A percentile compares a stretch with the other conserved stretches of the same genome.
These are phyloP conservation scores for Papilio aristodemus DNA, from an alignment of 1,140 invertebrate genomes.

Conservation along the genomic window DNA sequence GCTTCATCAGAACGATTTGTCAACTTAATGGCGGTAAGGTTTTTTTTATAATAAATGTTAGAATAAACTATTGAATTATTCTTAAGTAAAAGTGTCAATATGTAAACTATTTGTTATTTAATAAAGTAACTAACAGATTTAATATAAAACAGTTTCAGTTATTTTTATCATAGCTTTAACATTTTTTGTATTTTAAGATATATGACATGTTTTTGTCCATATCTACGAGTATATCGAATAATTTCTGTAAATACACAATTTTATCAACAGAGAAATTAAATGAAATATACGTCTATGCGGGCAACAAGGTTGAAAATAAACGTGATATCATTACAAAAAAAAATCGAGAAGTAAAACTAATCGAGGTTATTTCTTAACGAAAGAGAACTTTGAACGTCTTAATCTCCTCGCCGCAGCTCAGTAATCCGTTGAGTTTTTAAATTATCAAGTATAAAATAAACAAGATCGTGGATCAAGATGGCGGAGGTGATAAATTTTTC, in stretches of 20 bases:
- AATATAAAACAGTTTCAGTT: too few species aligned
- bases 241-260: too few species aligned
- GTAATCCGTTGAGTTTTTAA: not conserved
- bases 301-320: too few species aligned
- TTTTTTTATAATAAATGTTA: not conserved
- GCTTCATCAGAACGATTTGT: slow-evolving; percentile 16
- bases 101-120: not conserved
- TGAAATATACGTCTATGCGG: too few species aligned
- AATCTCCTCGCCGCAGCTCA: not conserved
- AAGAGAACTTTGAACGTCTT: not conserved
- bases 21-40: not conserved
- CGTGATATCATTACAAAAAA: not conserved
- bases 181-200: too few species aligned
- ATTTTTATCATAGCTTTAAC: too few species aligned
- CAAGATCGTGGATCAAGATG: not conserved
- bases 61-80: not conserved
- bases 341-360: not conserved
- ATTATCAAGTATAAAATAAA: not conserved
- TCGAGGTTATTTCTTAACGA: not conserved
- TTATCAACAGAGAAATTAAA: too few species aligned
- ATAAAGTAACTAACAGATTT: too few species aligned
- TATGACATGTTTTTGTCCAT: too few species aligned
- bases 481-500: slow-evolving; percentile 7
- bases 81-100: not conserved
- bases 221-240: too few species aligned